Conservation (phyloP, 2,797 vertebrate species). For the Aphelocoma californica region DNA sequence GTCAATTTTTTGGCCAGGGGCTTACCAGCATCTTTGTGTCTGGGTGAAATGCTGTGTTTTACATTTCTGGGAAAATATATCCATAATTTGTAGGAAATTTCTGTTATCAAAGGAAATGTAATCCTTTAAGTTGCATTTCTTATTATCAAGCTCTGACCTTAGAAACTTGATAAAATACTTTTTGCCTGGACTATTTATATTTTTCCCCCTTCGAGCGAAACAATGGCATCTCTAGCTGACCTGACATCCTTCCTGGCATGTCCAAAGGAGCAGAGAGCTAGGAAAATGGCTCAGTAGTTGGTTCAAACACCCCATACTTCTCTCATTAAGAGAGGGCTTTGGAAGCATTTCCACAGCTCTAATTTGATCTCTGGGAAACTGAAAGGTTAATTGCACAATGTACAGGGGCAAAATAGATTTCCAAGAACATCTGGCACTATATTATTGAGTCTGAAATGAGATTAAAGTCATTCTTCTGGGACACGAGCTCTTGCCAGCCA, state of each 20-base stretch:
- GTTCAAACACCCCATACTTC: slow-evolving; percentile 37
- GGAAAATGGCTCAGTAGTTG: slow-evolving; percentile 30
- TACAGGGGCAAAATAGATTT: slow-evolving; percentile 68
- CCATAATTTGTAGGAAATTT: background rate
- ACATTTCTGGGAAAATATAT: background rate
- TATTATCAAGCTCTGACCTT: background rate
- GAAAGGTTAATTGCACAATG: slow-evolving; percentile 71
- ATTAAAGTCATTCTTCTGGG: slow-evolving; percentile 66
- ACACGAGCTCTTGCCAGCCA: slow-evolving; percentile 38
- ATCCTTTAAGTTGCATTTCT: background rate
- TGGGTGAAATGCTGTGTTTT: background rate
- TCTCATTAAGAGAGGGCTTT: slow-evolving; percentile 46
- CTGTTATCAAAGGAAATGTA: background rate
- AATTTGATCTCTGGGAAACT: slow-evolving; percentile 61
- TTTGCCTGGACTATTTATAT: background rate
- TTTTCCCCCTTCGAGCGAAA: background rate
- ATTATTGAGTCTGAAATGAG: slow-evolving; percentile 58
- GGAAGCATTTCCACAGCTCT: slow-evolving; percentile 64
- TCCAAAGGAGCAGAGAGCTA: slow-evolving; percentile 19
- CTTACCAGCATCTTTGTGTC: background rate
- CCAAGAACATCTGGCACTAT: slow-evolving; percentile 65
- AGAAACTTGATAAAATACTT: background rate
- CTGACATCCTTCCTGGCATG: slow-evolving; percentile 13
- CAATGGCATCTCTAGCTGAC: background rate
- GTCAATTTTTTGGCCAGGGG: background rate